Percentiles rank a stretch among this genome's conserved stretches.
These are phyloP conservation scores for Poecilia picta DNA, from an alignment of 2,797 vertebrate genomes.

Conservation along the genomic window DNA sequence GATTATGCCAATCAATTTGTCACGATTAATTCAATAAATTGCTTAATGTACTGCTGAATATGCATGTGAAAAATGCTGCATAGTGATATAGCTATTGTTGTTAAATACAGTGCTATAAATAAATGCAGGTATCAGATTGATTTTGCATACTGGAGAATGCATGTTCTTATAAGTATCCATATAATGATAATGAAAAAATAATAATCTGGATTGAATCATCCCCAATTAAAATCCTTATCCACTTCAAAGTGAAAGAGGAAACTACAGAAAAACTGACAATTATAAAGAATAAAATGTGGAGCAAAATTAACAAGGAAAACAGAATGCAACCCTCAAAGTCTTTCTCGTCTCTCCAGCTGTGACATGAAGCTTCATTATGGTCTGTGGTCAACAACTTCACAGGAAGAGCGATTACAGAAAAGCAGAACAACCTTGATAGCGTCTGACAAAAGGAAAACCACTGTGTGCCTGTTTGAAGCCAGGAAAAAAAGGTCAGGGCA, in stretches of 20 bases:
- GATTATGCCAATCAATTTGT: too few relatives aligned
- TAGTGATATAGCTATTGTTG: too few relatives aligned
- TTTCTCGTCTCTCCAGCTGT: slow-evolving; percentile 41
- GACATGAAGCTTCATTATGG: slow-evolving; percentile 47
- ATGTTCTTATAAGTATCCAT: not conserved
- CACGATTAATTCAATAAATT: too few relatives aligned
- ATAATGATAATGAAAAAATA: not conserved
- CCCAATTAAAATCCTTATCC: not conserved
- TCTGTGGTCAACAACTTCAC: slow-evolving; percentile 33
- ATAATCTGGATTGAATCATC: not conserved
- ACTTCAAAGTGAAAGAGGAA: not conserved
- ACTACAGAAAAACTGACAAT: not conserved
- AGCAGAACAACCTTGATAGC: slow-evolving; percentile 37
- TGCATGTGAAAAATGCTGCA: too few relatives aligned
- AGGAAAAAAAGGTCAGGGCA: slow-evolving; percentile 25
- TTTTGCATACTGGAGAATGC: not conserved
- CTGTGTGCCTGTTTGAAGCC: slow-evolving; percentile 44
- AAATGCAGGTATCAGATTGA: not conserved
- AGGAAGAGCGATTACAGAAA: slow-evolving; percentile 41
- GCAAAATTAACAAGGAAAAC: slow-evolving; percentile 2
- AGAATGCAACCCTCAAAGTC: slow-evolving; percentile 27
- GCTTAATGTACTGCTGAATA: too few relatives aligned
- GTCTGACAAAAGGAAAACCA: slow-evolving; percentile 52
- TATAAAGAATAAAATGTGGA: slow-evolving; percentile 1
- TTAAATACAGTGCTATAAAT: not conserved